Percentiles rank a stretch among this genome's conserved stretches.
Evolutionary conservation across 2,113 vertebrate species (phyloP).

Genomic region (Apodemus speciosus): DNA sequence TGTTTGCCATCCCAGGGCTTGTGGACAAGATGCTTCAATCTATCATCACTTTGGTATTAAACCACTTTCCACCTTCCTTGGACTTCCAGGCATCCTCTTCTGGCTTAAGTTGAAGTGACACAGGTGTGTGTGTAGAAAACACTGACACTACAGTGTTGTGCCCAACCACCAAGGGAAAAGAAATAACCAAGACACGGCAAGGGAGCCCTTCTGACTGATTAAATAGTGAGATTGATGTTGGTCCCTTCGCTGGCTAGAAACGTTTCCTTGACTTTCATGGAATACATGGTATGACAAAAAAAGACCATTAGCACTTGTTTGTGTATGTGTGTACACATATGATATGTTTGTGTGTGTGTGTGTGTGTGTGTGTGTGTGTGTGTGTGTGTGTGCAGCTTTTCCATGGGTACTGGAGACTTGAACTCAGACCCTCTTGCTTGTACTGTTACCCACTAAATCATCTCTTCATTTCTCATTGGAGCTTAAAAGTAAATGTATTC

Average conservation of each 20-base stretch:
- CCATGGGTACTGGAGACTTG: not conserved
- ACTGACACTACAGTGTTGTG: not conserved
- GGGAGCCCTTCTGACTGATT: not conserved
- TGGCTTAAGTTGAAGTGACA: not conserved
- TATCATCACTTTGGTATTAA: not conserved
- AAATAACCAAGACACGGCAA: not conserved
- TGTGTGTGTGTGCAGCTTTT: too few species aligned
- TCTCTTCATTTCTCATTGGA: not conserved
- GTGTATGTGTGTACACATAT: not conserved
- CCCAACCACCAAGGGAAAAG: constrained; percentile 18
- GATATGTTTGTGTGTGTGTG: not conserved
- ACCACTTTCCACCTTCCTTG: not conserved
- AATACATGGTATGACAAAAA: not conserved
- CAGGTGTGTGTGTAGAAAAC: not conserved
- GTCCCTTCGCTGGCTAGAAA: not conserved
- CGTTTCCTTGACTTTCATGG: not conserved
- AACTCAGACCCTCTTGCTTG: not conserved
- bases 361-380: not conserved
- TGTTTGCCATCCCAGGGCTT: not conserved
- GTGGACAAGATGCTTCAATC: not conserved
- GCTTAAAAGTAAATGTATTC: not conserved
- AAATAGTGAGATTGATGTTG: not conserved
- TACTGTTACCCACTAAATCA: not conserved
- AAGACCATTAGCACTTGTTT: not conserved
- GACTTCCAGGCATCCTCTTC: not conserved